A percentile compares a stretch with the other conserved stretches of the same genome.
Conservation (phyloP, 2,797 vertebrate genomes). For the Xenops minutus region DNA sequence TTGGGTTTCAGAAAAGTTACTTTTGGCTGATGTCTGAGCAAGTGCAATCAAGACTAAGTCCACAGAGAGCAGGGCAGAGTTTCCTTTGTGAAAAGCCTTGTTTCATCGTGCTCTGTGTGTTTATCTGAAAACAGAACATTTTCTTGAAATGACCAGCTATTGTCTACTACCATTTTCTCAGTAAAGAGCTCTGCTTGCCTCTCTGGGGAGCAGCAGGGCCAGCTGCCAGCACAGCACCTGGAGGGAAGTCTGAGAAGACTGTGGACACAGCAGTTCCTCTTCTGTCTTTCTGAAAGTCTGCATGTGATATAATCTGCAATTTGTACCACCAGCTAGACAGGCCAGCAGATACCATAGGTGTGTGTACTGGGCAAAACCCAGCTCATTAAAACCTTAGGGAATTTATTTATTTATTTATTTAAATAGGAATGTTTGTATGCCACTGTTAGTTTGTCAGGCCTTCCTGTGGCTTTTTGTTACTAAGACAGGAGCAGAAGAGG, state of each 20-base stretch:
- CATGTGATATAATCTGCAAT: neutral
- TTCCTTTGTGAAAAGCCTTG: neutral
- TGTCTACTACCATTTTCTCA: neutral
- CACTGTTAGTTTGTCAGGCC: neutral
- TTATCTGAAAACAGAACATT: constrained; percentile 3
- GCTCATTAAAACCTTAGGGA: neutral
- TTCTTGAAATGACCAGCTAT: constrained; percentile 12
- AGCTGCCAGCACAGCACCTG: constrained; percentile 20
- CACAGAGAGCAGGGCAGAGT: neutral
- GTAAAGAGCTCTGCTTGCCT: neutral
- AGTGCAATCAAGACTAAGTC: neutral
- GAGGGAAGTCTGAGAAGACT: neutral
- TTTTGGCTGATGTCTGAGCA: neutral
- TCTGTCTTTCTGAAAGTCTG: neutral
- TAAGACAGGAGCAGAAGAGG: neutral
- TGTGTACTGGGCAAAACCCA: neutral
- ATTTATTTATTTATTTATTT: neutral
- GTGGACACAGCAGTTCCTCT: neutral
- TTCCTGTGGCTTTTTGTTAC: neutral
- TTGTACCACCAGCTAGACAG: neutral
- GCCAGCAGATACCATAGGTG: neutral
- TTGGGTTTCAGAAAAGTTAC: neutral
- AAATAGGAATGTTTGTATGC: neutral
- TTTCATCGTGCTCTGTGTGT: neutral
- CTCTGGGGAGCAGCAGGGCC: neutral